Evolutionary conservation across 2,888 invertebrate genomes (phyloP), one percentile per base, ranked within the genome.

Genomic region (Nomada lathburiana): DNA sequence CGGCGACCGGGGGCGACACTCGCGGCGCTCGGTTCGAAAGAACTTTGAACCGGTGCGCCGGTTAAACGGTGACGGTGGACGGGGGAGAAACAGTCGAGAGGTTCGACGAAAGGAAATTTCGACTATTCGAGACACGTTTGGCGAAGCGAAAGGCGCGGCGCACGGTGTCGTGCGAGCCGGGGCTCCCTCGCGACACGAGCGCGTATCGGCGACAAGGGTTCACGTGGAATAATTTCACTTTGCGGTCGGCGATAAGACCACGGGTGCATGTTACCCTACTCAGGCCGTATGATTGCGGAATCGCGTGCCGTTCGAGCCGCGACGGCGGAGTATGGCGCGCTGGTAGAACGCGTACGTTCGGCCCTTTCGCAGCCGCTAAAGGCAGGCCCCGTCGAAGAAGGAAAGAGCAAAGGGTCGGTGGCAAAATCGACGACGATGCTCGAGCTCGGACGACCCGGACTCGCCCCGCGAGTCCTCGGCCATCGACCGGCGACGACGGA

Each of bases 191-290:
- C 73, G 69, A 69, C 69, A 67, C 65, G 82, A 60, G 55, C 57
- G 71, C 76, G 69, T 86, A 91, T 92, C 91, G 83, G 82, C 84
- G 80, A 88, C 87, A 87, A 80, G 79, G 89, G 88, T 87, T 92
- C 88, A 90, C 89, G 89, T 90, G 90, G 90, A 92, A 93, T 93
- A 93, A 93, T 93, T 93, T 93, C 92, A 93, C 93, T 93, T 93
- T 93, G 90, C 93, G 86, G 84, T 50, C 69, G 73, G 70, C 87
- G 90, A 92, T 92, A 92, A 92, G 91, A 88, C 80, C 86, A 67
- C 85, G 90, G 85, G 91, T 89, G 92, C 92, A 91, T 90, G 92
- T 91, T 92, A 90, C 89, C 86, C 86, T 86, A 82, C 79, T 89
- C 67, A 59, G 44, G 62, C 53, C 76, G 84, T 91, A 91, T 91